Conservation (phyloP, 2,113 vertebrate genomes). For the Hystrix cristata region DNA sequence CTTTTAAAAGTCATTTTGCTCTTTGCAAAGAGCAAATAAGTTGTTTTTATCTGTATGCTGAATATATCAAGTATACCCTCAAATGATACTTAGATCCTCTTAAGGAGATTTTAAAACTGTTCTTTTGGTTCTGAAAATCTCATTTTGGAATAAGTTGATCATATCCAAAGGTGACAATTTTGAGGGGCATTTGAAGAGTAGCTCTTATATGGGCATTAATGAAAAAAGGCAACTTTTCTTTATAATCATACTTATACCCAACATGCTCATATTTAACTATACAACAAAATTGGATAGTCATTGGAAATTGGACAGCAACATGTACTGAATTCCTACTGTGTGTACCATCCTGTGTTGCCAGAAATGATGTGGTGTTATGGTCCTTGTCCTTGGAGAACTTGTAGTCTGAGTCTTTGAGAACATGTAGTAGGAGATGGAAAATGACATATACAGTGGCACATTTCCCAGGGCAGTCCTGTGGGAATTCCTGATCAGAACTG, state of each 20-base stretch:
- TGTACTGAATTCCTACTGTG: constrained; percentile 49
- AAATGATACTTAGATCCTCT: constrained; percentile 49
- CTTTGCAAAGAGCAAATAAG: constrained; percentile 51
- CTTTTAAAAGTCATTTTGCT: constrained; percentile 56
- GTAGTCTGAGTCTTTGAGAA: neutral
- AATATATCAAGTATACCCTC: constrained; percentile 56
- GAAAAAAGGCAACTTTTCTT: constrained; percentile 33
- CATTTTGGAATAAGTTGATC: constrained; percentile 54
- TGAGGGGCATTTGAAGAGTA: constrained; percentile 59
- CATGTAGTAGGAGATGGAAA: neutral
- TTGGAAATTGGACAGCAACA: constrained; percentile 34
- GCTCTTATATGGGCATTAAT: constrained; percentile 33
- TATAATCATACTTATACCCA: constrained; percentile 47
- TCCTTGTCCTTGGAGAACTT: constrained; percentile 34
- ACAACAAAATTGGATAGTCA: constrained; percentile 10
- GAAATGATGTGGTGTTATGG: neutral
- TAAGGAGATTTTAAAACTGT: constrained; percentile 54
- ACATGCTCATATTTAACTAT: constrained; percentile 26
- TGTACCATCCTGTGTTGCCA: constrained; percentile 30
- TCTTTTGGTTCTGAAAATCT: constrained; percentile 62
- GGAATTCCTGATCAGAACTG: neutral
- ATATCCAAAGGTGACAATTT: constrained; percentile 49
- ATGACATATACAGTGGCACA: neutral
- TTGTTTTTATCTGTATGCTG: constrained; percentile 42
- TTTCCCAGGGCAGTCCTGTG: neutral